phyloP scores from a whole-genome alignment of 2,113 vertebrate species.

The Rhineura floridana region DNA sequence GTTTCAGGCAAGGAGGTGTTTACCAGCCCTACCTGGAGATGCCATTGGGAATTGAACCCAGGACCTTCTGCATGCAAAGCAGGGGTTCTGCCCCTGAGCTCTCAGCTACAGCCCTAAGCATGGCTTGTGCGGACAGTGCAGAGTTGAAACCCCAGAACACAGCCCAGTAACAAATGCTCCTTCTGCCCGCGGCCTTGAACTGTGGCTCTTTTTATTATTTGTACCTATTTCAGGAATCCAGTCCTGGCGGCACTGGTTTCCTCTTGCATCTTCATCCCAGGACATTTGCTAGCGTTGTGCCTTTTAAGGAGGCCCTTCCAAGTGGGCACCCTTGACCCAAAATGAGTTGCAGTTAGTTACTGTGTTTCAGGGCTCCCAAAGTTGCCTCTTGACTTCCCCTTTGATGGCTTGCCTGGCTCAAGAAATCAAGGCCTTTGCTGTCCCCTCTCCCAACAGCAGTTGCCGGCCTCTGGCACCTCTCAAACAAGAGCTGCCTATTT shows the following conservation, averaged over 20 bases:
- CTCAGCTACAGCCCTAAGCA: too few species aligned
- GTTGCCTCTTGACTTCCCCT: not conserved
- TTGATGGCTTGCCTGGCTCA: not conserved
- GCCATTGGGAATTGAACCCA: too few species aligned
- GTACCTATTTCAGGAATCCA: not conserved
- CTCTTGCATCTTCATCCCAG: not conserved
- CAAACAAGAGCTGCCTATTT: not conserved
- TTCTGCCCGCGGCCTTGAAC: too few species aligned
- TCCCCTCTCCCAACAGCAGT: too few species aligned
- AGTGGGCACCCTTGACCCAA: conserved; percentile 40
- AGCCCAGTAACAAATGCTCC: too few species aligned
- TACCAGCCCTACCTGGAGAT: too few species aligned
- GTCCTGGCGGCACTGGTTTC: not conserved
- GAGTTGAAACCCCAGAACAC: too few species aligned
- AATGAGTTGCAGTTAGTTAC: conserved; percentile 30
- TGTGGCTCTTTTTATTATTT: too few species aligned
- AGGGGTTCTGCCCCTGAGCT: too few species aligned
- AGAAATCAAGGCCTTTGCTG: not conserved
- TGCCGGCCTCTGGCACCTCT: not conserved
- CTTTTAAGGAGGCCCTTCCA: conserved; percentile 38
- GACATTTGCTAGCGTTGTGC: conserved; percentile 5
- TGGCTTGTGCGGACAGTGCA: too few species aligned
- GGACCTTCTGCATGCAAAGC: too few species aligned
- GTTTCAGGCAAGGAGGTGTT: too few species aligned
- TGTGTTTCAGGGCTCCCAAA: conserved; percentile 22